phyloP scores from a whole-genome alignment of 2,113 vertebrate species.

The Sinocyclocheilus anshuiensis region DNA sequence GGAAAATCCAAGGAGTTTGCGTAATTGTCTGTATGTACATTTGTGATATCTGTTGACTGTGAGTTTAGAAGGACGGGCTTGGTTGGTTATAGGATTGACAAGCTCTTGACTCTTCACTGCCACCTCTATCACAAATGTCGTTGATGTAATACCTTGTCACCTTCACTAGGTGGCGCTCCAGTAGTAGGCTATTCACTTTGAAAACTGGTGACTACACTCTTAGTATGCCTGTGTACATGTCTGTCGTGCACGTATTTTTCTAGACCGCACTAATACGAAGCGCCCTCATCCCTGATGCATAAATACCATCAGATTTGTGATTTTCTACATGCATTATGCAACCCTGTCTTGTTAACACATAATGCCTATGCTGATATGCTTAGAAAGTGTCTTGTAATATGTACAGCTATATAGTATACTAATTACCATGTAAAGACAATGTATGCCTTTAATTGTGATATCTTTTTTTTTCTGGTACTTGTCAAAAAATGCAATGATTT shows the following conservation, averaged over 20 bases:
- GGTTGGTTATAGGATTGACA: background rate
- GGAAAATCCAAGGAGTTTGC: constrained; percentile 39
- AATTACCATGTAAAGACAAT: constrained; percentile 71
- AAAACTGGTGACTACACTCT: background rate
- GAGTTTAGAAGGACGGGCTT: constrained; percentile 1
- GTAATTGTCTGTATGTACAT: constrained; percentile 44
- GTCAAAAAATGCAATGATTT: constrained; percentile 56
- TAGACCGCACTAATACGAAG: constrained; percentile 19
- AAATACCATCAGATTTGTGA: constrained; percentile 49
- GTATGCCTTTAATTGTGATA: constrained; percentile 71
- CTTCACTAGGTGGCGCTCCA: constrained; percentile 34
- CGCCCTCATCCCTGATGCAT: constrained; percentile 24
- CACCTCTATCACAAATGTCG: background rate
- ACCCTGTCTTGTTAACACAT: constrained; percentile 64
- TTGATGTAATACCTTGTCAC: constrained; percentile 22
- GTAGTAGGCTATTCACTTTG: constrained; percentile 8
- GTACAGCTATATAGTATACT: constrained; percentile 73
- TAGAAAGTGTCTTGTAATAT: constrained; percentile 69
- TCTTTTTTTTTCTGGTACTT: constrained; percentile 69
- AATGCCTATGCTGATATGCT: constrained; percentile 64
- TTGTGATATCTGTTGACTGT: constrained; percentile 37
- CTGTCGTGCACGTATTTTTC: constrained; percentile 8
- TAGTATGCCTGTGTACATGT: background rate
- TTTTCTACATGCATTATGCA: constrained; percentile 61
- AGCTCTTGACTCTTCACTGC: constrained; percentile 25